These are phyloP conservation scores for Calcarius lapponicus DNA, from an alignment of 2,797 vertebrate genomes.

Conservation along the genomic window DNA sequence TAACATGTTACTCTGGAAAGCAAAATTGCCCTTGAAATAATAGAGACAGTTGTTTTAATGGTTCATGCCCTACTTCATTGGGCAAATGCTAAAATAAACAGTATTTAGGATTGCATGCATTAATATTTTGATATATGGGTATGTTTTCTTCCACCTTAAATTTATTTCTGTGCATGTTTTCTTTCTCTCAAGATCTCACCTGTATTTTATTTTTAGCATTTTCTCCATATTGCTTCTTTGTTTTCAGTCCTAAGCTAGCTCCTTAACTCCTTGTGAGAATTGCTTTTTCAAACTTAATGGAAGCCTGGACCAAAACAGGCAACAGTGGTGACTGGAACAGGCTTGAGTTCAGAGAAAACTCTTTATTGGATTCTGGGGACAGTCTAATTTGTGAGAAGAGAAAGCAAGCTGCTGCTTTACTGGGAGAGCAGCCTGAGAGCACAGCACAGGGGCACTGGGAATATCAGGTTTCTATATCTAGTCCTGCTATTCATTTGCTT, in stretches of 20 bases:
- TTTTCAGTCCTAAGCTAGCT: not conserved
- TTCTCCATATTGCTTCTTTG: not conserved
- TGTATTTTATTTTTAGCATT: not conserved
- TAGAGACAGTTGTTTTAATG: not conserved
- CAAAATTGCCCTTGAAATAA: not conserved
- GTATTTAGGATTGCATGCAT: not conserved
- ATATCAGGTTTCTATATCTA: not conserved
- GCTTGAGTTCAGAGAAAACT: not conserved
- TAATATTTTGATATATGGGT: not conserved
- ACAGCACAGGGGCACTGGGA: not conserved
- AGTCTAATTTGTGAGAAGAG: not conserved
- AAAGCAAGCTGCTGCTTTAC: not conserved
- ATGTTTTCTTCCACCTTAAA: not conserved
- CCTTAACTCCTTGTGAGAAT: not conserved
- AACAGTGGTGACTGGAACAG: not conserved
- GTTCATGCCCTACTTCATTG: not conserved
- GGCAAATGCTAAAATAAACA: not conserved
- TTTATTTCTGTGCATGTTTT: not conserved
- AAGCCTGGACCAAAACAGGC: not conserved
- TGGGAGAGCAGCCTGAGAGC: not conserved
- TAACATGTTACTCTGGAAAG: not conserved
- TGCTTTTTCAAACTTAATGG: not conserved
- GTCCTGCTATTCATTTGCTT: not conserved
- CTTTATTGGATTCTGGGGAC: not conserved
- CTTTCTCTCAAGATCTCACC: not conserved